Base-by-base conservation (phyloP, 2,888 invertebrate genomes). In the Hemithea aestivaria region DNA sequence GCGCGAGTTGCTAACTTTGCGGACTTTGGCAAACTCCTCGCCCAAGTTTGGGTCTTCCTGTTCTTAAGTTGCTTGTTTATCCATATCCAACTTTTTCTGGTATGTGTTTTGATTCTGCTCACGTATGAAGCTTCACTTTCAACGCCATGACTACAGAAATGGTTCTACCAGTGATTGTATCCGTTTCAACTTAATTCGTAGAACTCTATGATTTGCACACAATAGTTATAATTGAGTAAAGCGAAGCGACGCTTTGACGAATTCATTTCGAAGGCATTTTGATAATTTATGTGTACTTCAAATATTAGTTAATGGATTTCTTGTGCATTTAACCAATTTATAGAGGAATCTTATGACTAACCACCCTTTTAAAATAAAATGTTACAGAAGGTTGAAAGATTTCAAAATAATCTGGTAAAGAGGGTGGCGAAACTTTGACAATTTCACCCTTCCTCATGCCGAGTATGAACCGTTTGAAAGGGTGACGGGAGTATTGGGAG, bases 371-470 rank as follows among this genome's bases (percentile, higher is more conserved):
- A 48, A 48, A 51, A 53, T 60, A 68, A 62, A 69, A 74, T 72
- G 67, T 74, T 73, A 16, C 2, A 60, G 56, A n/a, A 28, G 25
- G 56, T 62, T 63, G 62, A 70, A 76, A 76, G 70, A 73, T 76
- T 76, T 58, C 50, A 48, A 74, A 74, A 78, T 81, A 80, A 77
- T 80, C 73, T 58, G 62, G 74, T 75, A 67, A 62, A 47, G 43
- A 46, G 72, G 67, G 67, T 64, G 65, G 65, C 53, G 53, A 57
- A 78, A 80, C 71, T 81, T 82, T 75, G 71, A 61, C 73, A 74
- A 78, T 76, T 73, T 68, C 52, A 62, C 67, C 71, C 68, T 41
- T 41, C 33, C 36, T 26, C 36, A 22, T 30, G 68, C 73, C 45
- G 66, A 69, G 73, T 69, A 70, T 68, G 63, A 66, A 68, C 64